A percentile compares a stretch with the other conserved stretches of the same genome.
Conservation (phyloP, 2,797 vertebrate species). For the Epinephelus awoara region DNA sequence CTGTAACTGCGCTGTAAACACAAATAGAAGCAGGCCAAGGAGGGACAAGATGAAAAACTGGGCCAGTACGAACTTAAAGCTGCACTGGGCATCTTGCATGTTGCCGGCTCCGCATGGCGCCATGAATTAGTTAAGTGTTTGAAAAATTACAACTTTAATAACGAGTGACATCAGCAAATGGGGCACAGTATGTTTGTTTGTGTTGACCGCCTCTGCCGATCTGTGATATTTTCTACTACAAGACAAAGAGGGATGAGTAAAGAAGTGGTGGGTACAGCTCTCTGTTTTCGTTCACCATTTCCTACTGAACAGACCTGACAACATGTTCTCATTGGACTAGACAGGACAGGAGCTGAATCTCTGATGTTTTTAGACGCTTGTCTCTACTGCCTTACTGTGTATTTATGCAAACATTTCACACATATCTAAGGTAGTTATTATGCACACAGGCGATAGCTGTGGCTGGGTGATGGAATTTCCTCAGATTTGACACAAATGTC, state of each 20-base stretch:
- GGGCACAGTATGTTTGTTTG: slow-evolving; percentile 25
- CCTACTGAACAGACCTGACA: not conserved
- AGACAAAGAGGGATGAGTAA: not conserved
- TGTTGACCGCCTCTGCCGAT: not conserved
- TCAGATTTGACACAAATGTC: no score
- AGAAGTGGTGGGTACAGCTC: not conserved
- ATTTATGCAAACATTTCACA: not conserved
- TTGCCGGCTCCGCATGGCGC: slow-evolving; percentile 27
- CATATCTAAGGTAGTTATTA: not conserved
- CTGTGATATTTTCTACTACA: slow-evolving; percentile 7
- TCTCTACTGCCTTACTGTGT: not conserved
- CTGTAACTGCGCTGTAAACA: slow-evolving; percentile 14
- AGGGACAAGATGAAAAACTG: slow-evolving; percentile 28
- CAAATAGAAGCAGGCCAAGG: slow-evolving; percentile 34
- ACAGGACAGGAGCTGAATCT: not conserved
- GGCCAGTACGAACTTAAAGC: slow-evolving; percentile 26
- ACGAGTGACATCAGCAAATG: slow-evolving; percentile 47
- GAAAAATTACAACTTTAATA: slow-evolving; percentile 52
- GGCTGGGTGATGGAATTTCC: no score
- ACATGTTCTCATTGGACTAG: not conserved
- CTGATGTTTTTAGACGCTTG: not conserved
- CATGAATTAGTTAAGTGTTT: slow-evolving; percentile 22
- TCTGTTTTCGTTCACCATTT: not conserved
- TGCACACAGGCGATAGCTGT: no score
- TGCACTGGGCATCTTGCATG: slow-evolving; percentile 14